Evolutionary conservation across 2,888 invertebrate genomes (phyloP), one percentile per base, ranked within the genome.

Genomic region (Drosophila seclusa): DNA sequence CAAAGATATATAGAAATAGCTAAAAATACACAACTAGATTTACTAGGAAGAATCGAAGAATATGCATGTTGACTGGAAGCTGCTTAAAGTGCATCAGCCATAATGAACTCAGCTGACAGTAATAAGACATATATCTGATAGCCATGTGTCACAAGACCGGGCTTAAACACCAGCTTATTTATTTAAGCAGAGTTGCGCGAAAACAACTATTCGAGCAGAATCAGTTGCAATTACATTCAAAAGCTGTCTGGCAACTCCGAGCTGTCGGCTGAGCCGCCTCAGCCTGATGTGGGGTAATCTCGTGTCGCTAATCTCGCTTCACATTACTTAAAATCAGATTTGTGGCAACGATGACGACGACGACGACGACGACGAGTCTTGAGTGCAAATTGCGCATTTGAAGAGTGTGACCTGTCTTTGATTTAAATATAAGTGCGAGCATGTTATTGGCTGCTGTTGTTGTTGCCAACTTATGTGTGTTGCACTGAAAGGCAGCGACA

Each of bases 161-260:
- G 45, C 50, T 70, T 71, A 76, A 82, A 82, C 78, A 78, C 54
- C 65, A 53, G 87, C 75, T 83, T 83, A 83, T 82, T 87, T 83
- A 72, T 78, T 80, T 77, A 80, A 83, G 77, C 77, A 83, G 69
- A 82, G 54, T 59, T 32, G 31, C 8, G 10, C 72, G 71, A 83
- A 73, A 84, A 72, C 82, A 78, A 78, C 87, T 78, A 73, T 73
- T 73, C 60, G 83, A 10, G 27, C 10, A 10, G 18, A 24, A 24
- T 24, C 16, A 24, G 45, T 4, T 27, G 63, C 53, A 36, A 60
- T 77, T 16, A 21, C 31, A 52, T 66, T 36, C 50, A 53, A 69
- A 70, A 52, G 78, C 67, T 65, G 79, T 81, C 71, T 69, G 70
- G 66, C 57, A 64, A 75, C 75, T 71, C 50, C 11, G 50, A 31